Evolutionary conservation across 2,113 vertebrate species (phyloP).

Genomic region (Apteryx owenii): DNA sequence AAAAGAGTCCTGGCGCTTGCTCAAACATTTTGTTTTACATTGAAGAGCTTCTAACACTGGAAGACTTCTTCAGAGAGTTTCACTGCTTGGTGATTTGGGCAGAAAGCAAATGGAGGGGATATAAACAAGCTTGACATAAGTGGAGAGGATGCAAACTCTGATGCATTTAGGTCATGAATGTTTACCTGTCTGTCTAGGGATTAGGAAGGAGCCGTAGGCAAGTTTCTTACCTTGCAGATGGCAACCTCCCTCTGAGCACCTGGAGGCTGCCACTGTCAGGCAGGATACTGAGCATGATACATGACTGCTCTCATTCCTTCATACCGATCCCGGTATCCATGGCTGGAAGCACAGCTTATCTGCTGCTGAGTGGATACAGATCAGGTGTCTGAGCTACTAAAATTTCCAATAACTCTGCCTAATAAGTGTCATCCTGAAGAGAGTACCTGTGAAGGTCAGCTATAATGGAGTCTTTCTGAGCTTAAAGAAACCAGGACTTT

Average conservation of each 20-base stretch:
- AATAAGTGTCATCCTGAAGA: background rate
- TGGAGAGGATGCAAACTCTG: background rate
- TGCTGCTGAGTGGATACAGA: background rate
- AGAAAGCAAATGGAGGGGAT: background rate
- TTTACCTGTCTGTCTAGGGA: background rate
- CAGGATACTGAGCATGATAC: background rate
- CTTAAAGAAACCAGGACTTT: background rate
- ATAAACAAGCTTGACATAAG: background rate
- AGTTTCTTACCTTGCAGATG: background rate
- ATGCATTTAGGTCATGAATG: background rate
- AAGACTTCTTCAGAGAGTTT: background rate
- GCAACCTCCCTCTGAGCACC: rapidly evolving
- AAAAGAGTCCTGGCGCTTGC: background rate
- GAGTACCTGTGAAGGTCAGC: background rate
- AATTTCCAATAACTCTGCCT: background rate
- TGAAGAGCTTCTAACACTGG: background rate
- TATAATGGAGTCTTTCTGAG: background rate
- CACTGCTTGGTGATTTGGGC: background rate
- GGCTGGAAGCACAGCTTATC: rapidly evolving
- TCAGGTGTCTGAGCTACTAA: rapidly evolving
- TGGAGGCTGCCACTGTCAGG: background rate
- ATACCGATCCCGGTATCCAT: background rate
- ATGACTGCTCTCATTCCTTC: background rate
- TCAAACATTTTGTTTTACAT: background rate
- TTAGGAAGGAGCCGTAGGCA: background rate